Percentiles rank a stretch among this genome's conserved stretches.
Conservation (phyloP, 2,797 vertebrate species). For the Anguilla marmorata region DNA sequence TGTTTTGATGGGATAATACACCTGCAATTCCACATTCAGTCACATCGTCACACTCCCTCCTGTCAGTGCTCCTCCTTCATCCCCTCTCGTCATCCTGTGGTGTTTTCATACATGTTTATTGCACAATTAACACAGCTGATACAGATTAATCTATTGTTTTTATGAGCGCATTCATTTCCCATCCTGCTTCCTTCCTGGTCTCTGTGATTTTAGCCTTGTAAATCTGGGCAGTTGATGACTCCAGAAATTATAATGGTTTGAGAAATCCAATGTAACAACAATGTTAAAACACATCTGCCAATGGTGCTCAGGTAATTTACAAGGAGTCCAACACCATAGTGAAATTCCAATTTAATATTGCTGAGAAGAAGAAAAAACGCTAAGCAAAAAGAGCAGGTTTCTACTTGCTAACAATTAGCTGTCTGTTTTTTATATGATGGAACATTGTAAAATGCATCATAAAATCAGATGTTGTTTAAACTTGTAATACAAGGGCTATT, state of each 20-base stretch:
- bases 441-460: background rate
- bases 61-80: background rate
- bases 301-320: background rate
- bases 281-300: background rate
- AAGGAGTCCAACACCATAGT: background rate
- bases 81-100: background rate
- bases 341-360: background rate
- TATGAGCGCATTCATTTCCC: conserved; percentile 13
- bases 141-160: conserved; percentile 2
- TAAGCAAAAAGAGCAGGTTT: background rate
- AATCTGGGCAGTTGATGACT: background rate
- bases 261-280: background rate
- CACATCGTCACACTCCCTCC: background rate
- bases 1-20: background rate
- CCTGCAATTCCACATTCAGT: background rate
- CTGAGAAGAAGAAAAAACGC: background rate
- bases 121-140: conserved; percentile 21
- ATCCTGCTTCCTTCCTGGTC: background rate
- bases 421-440: background rate
- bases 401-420: background rate
- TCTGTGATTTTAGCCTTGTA: conserved; percentile 12
- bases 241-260: background rate
- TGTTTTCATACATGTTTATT: conserved; percentile 6
- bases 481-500: conserved; percentile 9
- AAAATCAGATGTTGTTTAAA: background rate